Base-by-base conservation (phyloP, 1,140 invertebrate species). In the Arion vulgaris region DNA sequence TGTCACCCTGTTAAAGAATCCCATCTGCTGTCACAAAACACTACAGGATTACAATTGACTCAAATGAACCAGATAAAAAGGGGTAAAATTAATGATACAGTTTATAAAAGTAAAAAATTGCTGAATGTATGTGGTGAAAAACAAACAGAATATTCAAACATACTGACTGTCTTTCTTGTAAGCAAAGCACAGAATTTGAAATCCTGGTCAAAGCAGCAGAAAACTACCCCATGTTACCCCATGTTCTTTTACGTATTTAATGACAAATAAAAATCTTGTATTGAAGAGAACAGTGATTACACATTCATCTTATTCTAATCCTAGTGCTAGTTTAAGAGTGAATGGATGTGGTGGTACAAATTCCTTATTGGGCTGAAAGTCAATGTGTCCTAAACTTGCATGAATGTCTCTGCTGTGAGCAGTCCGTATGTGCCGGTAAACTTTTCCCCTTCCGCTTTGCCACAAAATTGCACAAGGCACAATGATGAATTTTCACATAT, bases 381-480 rank as follows among this genome's bases (percentile, higher is more conserved):
- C 62, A n/a, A 75, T 32, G 28, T 75, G 28, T 32, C 73, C 73
- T 53, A 75, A 17, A 32, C 39, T 34, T n/a, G 45, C 5, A 19
- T 45, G 41, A 17, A 45, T 49, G 41, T 75, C 73, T 28, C 41
- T 45, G 28, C n/a, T 75, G 73, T 75, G 73, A 28, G 73, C 41
- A 38, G 73, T 75, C 41, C 45, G 39, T 49, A 75, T 75, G 34
- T 78, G 76, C 34, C 76, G 49, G 34, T 66, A 39, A 0, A 78
- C 51, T 15, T 78, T 78, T 51, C 76, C 62, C n/a, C 17, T 66
- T 78, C 36, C 76, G 38, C 53, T 78, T 78, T 0, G 76, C 39
- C 51, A 78, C 76, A 78, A 78, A 78, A 68, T n/a, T 78, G 38
- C 76, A 78, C 36, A 39, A 53, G 53, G 62, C 62, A 78, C 76